phyloP scores from a whole-genome alignment of 2,888 invertebrate species.

The Phrixothrix hirtus region DNA sequence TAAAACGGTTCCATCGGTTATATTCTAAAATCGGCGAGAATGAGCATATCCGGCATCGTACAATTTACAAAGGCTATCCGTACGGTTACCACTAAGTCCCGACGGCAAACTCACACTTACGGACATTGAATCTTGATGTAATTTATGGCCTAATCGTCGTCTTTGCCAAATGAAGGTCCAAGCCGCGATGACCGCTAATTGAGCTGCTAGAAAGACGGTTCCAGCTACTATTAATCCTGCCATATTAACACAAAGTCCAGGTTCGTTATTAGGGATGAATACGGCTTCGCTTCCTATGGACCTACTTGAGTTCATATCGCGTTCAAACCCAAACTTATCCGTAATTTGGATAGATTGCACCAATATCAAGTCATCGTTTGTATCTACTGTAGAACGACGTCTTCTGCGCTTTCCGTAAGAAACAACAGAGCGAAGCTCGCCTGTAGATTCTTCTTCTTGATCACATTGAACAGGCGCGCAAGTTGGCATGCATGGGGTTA shows the following conservation, averaged over 20 bases:
- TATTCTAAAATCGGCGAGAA: slow-evolving; percentile 58
- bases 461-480: slow-evolving; percentile 93
- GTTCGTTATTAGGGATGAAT: slow-evolving; percentile 67
- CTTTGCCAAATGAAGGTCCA: slow-evolving; percentile 90
- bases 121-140: slow-evolving; percentile 66
- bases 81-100: slow-evolving; percentile 62
- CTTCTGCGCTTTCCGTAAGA: slow-evolving; percentile 84
- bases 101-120: slow-evolving; percentile 66
- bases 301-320: slow-evolving; percentile 63
- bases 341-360: slow-evolving; percentile 91
- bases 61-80: slow-evolving; percentile 82
- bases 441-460: slow-evolving; percentile 78
- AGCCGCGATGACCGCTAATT: slow-evolving; percentile 83
- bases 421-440: slow-evolving; percentile 78
- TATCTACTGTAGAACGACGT: slow-evolving; percentile 62
- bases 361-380: slow-evolving; percentile 79
- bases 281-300: slow-evolving; percentile 69
- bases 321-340: slow-evolving; percentile 87
- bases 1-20: slow-evolving; percentile 6
- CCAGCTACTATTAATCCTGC: slow-evolving; percentile 83
- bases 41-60: slow-evolving; percentile 86
- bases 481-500: slow-evolving; percentile 91
- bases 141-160: slow-evolving; percentile 60
- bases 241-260: slow-evolving; percentile 72
- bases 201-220: slow-evolving; percentile 82